Evolutionary conservation across 2,888 invertebrate species (phyloP), one percentile per base, ranked within the genome.

Genomic region (Drosophila parthenogenetica): DNA sequence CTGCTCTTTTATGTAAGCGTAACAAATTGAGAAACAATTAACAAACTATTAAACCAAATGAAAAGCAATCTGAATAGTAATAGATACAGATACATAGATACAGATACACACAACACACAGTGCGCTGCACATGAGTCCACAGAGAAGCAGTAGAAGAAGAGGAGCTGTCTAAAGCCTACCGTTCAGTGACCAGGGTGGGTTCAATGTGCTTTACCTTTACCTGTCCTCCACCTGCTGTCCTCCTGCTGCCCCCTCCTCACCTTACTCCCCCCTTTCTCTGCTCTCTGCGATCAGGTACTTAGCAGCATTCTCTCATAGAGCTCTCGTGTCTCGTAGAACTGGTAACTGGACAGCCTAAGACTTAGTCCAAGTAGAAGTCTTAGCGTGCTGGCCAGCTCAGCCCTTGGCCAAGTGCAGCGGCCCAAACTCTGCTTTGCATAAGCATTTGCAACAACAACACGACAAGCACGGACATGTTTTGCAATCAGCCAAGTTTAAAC

Each of bases 141-240:
- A 40, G 14, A 39, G 16, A 11, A 19, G n/a, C 35, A 35, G 25
- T 25, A 7, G 25, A 5, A 25, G 25, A 4, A 25, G 25, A 25
- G 25, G 8, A 17, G 2, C 11, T n/a, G 29, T 29, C 49, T 10
- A n/a, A n/a, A 22, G 14, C 46, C 16, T 35, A 42, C 50, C 71
- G 75, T 71, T 76, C 72, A 76, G 62, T 73, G 73, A 65, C 73
- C 67, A 63, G 69, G 69, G 48, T 67, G 81, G 67, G 87, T 88
- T 88, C 87, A 88, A 84, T 88, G 87, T 79, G 89, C 87, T 84
- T 86, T 88, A 79, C 71, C 79, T 84, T 35, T 51, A 25, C 17
- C 37, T 87, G 83, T 78, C 85, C 89, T 81, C 81, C 84, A 77
- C 69, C 59, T 59, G 59, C 13, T 35, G 42, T 49, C 42, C 54